Base-by-base conservation (phyloP, 2,888 invertebrate species). In the Watsonalla cultraria region DNA sequence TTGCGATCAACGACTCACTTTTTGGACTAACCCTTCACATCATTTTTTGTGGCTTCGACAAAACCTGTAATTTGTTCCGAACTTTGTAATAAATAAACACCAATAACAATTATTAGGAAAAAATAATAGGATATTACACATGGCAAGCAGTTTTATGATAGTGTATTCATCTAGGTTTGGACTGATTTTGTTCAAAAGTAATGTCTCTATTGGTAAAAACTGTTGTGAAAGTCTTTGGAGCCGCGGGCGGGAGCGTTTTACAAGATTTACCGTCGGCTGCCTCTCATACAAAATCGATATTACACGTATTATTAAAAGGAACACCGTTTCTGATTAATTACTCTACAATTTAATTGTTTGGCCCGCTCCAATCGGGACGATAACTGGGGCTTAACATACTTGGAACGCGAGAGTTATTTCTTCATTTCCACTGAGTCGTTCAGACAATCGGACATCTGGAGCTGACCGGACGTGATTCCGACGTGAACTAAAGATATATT, bases 1-100 rank as follows among this genome's bases (percentile, higher is more conserved):
- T 90, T 90, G 90, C 89, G 85, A 89, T 87, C 89, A 80, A 89
- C 90, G 88, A 88, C 90, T 90, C 84, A 90, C 86, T 90, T 90
- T 90, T 90, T 90, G 83, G 87, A 77, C 82, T 84, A 88, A 90
- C 88, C 90, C 90, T 87, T 90, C 86, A 85, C 75, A 81, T 42
- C 0, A 42, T 85, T 88, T 88, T 89, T 90, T 89, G 82, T 82
- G 74, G 71, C 74, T 71, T 78, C 86, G 86, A 86, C 84, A 88
- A 83, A 88, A 85, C 89, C 89, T 89, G 82, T 90, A 90, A 90
- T 90, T 90, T 90, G 86, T 77, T 78, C 72, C 83, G 78, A 80
- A 78, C 80, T 78, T 86, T 83, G 86, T 88, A 89, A 90, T 90
- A 90, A 90, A 90, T 90, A 90, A 90, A 90, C 89, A 89, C 83